Evolutionary conservation across 1,140 invertebrate genomes (phyloP).

Genomic region (Bombyx mori): ASM3026992v2 NC_085128.1:5331501-5332000

Average conservation of each 20-base stretch:
- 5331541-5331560: conserved; percentile 53
- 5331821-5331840: conserved; percentile 56
- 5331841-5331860: conserved; percentile 36
- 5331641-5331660: conserved; percentile 69
- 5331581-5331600: conserved; percentile 63
- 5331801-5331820: conserved; percentile 39
- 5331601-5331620: conserved; percentile 59
- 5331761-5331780: conserved; percentile 67
- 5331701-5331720: conserved; percentile 69
- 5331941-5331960: conserved; percentile 80
- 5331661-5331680: conserved; percentile 75
- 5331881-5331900: conserved; percentile 65
- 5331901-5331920: conserved; percentile 76
- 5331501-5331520: no score
- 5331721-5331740: conserved; percentile 72
- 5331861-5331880: conserved; percentile 43
- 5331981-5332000: conserved; percentile 70
- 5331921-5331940: conserved; percentile 76
- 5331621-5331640: conserved; percentile 60
- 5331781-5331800: conserved; percentile 46
- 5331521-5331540: no score
- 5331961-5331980: conserved; percentile 80
- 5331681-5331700: conserved; percentile 66
- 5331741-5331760: conserved; percentile 68
- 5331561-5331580: conserved; percentile 67